phyloP scores from a whole-genome alignment of 2,113 vertebrate species.

The Thinocorus orbignyianus region DNA sequence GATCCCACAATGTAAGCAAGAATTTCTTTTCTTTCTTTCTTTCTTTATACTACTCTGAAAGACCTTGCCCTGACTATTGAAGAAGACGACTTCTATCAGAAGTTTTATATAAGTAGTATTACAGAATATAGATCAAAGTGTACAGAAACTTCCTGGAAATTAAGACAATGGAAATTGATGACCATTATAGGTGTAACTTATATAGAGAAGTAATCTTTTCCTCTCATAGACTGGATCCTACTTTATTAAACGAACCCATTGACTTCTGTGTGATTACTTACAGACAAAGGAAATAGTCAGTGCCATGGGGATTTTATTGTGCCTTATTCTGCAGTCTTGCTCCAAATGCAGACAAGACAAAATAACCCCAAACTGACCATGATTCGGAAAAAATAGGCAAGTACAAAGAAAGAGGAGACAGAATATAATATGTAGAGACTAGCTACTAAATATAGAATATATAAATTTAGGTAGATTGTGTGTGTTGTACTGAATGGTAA shows the following conservation, averaged over 20 bases:
- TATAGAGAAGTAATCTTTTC: background rate
- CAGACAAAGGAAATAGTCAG: background rate
- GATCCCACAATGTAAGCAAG: background rate
- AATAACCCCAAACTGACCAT: background rate
- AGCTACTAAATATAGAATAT: background rate
- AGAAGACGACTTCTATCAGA: background rate
- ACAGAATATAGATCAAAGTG: background rate
- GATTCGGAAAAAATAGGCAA: background rate
- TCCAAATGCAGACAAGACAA: background rate
- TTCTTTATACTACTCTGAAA: background rate
- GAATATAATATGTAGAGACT: background rate
- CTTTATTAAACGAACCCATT: background rate
- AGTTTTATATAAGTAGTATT: background rate
- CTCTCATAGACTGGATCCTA: background rate
- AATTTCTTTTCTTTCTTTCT: background rate
- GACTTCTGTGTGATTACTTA: background rate
- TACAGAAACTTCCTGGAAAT: background rate
- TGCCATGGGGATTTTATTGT: background rate
- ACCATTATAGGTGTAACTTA: background rate
- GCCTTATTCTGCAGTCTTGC: background rate
- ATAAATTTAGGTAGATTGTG: background rate
- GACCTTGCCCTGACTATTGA: background rate
- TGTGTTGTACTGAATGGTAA: background rate
- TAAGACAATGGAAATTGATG: background rate
- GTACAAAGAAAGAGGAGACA: background rate